phyloP scores from a whole-genome alignment of 23 tunicate species.

The Ciona savignyi region DNA sequence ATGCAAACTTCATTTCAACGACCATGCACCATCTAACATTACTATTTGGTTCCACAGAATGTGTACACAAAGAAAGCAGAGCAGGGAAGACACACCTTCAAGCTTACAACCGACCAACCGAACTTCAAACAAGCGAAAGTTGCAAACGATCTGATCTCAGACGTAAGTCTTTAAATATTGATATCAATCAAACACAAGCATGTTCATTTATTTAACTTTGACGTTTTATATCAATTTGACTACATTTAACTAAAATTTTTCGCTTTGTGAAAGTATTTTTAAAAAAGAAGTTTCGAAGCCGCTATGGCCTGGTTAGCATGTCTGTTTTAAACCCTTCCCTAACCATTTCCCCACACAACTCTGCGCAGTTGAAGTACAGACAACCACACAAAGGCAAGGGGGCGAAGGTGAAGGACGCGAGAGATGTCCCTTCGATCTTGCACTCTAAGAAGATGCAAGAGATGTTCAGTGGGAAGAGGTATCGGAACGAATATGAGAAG shows the following conservation, averaged over 20 bases:
- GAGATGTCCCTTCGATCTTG: constrained; percentile 47
- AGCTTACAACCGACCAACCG: constrained; percentile 60
- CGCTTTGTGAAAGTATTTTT: too few relatives aligned
- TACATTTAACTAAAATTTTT: too few relatives aligned
- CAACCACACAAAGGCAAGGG: constrained; percentile 69
- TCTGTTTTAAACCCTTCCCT: too few relatives aligned
- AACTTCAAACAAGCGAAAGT: constrained; percentile 60
- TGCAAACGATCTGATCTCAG: constrained; percentile 51
- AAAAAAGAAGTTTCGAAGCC: too few relatives aligned
- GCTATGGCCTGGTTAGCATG: too few relatives aligned
- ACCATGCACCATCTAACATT: too few relatives aligned
- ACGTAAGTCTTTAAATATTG: too few relatives aligned
- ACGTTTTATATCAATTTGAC: too few relatives aligned
- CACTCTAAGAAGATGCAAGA: constrained; percentile 84
- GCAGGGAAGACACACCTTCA: constrained; percentile 28
- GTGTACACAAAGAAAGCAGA: constrained; percentile 63
- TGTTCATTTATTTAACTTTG: too few relatives aligned
- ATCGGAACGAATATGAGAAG: constrained; percentile 60
- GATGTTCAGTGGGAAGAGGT: constrained; percentile 54
- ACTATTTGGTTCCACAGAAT: constrained; percentile 21
- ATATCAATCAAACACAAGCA: too few relatives aligned
- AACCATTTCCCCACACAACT: not conserved
- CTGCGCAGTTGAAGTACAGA: constrained; percentile 46
- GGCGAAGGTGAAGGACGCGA: constrained; percentile 24
- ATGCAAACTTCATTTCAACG: too few relatives aligned